phyloP scores from a whole-genome alignment of 2,113 vertebrate genomes.

The Scomber colias region DNA sequence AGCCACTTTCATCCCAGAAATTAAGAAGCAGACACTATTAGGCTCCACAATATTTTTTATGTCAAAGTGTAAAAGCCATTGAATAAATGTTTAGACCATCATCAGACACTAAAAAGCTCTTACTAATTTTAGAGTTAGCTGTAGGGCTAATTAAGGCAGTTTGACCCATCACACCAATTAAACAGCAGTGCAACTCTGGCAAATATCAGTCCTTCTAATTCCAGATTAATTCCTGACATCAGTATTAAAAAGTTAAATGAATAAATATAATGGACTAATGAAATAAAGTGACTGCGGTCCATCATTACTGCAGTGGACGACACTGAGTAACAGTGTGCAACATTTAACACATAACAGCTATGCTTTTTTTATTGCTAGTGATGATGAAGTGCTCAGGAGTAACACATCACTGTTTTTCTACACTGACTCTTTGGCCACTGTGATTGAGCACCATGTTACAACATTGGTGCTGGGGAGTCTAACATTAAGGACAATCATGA shows the following conservation, averaged over 20 bases:
- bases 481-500: too few relatives aligned
- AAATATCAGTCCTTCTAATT: conserved; percentile 43
- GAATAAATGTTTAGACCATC: not conserved
- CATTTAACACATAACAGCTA: conserved; percentile 12
- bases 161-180: conserved; percentile 75
- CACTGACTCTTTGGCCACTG: not conserved
- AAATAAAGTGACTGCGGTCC: conserved; percentile 17
- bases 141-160: conserved; percentile 60
- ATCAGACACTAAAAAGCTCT: conserved; percentile 23
- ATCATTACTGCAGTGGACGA: not conserved
- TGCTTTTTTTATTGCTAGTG: not conserved
- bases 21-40: not conserved
- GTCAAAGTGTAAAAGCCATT: not conserved
- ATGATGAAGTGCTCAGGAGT: not conserved
- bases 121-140: conserved; percentile 44
- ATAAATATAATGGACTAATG: conserved; percentile 20
- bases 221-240: conserved; percentile 63
- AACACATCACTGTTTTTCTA: not conserved
- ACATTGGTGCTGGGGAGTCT: too few relatives aligned
- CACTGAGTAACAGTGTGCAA: not conserved
- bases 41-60: not conserved
- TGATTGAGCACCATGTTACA: not conserved
- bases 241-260: conserved; percentile 31
- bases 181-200: conserved; percentile 29
- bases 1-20: not conserved